These are phyloP conservation scores for Drosophila pseudoobscura DNA, from an alignment of 1,140 invertebrate genomes.

Conservation along the genomic window DNA sequence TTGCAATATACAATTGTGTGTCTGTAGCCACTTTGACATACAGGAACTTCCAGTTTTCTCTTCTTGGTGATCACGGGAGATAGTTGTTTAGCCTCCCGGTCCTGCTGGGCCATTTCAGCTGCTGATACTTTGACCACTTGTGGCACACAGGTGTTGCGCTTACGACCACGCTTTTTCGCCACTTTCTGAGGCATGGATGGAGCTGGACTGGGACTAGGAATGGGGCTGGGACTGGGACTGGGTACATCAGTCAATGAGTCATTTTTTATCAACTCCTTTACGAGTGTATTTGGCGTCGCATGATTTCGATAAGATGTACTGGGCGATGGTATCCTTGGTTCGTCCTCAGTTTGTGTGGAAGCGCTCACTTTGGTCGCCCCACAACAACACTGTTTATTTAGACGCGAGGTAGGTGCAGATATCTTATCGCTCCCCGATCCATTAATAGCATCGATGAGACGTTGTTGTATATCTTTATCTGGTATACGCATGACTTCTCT, in stretches of 20 bases:
- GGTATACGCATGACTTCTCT: slow-evolving; percentile 63
- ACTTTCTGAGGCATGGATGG: slow-evolving; percentile 7
- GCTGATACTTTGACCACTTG: slow-evolving; percentile 71
- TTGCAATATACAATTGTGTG: background rate
- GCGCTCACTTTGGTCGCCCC: slow-evolving; percentile 39
- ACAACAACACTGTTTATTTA: slow-evolving; percentile 48
- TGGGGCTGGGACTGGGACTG: background rate
- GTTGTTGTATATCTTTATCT: slow-evolving; percentile 69
- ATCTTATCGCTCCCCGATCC: slow-evolving; percentile 46
- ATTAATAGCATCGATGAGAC: slow-evolving; percentile 75
- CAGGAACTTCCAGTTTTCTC: slow-evolving; percentile 27
- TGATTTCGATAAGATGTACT: background rate
- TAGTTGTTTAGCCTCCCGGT: slow-evolving; percentile 67
- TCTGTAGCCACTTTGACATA: slow-evolving; percentile 19
- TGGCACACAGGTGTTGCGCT: slow-evolving; percentile 69
- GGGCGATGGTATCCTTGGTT: background rate
- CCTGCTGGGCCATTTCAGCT: slow-evolving; percentile 61
- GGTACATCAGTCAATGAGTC: background rate
- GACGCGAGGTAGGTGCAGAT: slow-evolving; percentile 28
- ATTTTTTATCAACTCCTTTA: slow-evolving; percentile 8
- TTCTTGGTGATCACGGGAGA: slow-evolving; percentile 52
- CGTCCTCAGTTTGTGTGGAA: slow-evolving; percentile 56
- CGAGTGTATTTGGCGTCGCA: background rate
- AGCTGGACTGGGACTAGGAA: background rate
- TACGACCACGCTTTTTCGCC: slow-evolving; percentile 66